Percentiles rank a stretch among this genome's conserved stretches.
These are phyloP conservation scores for Lagenorhynchus albirostris DNA, from an alignment of 2,113 vertebrate genomes.

Conservation along the genomic window DNA sequence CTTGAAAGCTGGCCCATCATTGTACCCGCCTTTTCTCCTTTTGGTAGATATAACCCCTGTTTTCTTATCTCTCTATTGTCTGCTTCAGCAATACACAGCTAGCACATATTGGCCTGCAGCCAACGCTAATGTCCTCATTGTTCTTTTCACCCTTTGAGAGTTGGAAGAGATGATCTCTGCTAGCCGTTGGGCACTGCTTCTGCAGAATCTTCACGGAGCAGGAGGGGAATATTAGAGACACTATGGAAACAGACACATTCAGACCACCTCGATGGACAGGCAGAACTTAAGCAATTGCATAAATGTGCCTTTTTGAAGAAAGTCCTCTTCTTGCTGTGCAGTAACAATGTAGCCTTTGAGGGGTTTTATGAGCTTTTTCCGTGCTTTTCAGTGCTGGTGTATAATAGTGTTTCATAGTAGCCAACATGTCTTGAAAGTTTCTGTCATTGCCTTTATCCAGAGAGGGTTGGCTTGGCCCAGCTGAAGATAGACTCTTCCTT, in stretches of 20 bases:
- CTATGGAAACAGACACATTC: neutral
- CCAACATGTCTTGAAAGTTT: neutral
- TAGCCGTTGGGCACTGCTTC: neutral
- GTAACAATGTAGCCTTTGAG: neutral
- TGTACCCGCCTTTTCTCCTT: neutral
- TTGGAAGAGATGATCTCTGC: neutral
- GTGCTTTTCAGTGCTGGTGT: neutral
- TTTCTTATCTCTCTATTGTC: neutral
- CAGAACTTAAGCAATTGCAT: neutral
- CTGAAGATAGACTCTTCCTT: neutral
- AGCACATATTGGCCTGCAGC: neutral
- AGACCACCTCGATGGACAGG: neutral
- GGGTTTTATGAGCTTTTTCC: neutral
- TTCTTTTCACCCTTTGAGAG: neutral
- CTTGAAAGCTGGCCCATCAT: neutral
- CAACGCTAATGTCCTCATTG: neutral
- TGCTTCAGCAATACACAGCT: neutral
- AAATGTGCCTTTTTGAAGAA: neutral
- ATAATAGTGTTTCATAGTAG: neutral
- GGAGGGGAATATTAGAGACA: neutral
- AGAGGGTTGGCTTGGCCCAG: neutral
- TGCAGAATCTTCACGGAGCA: neutral
- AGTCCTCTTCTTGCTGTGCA: neutral
- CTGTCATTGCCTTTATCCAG: slow-evolving; percentile 23
- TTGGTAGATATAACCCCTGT: neutral